phyloP scores from a whole-genome alignment of 2,888 invertebrate species.

The Thumatha senex region DNA sequence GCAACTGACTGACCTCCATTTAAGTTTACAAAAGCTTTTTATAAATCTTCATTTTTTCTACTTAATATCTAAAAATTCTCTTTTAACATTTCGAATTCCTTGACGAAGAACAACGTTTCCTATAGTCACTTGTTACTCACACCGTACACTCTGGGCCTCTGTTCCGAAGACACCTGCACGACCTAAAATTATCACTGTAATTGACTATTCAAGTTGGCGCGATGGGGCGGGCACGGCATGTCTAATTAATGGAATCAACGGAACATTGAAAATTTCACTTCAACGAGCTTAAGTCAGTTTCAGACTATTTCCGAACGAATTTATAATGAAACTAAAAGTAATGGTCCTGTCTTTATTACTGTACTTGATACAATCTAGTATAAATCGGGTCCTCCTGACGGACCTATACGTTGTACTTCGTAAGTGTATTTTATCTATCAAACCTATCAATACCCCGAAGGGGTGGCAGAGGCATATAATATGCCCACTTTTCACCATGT shows the following conservation, averaged over 20 bases:
- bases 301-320: constrained; percentile 50
- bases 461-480: too few relatives aligned
- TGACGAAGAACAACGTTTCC: not conserved
- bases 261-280: constrained; percentile 78
- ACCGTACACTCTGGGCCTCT: constrained; percentile 47
- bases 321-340: constrained; percentile 50
- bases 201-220: constrained; percentile 79
- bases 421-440: too few relatives aligned
- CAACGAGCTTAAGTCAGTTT: constrained; percentile 53
- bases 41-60: too few relatives aligned
- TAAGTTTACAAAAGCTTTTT: too few relatives aligned
- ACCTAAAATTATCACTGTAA: constrained; percentile 81
- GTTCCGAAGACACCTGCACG: constrained; percentile 73
- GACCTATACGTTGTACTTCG: too few relatives aligned
- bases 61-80: too few relatives aligned
- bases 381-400: too few relatives aligned
- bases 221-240: constrained; percentile 69
- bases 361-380: constrained; percentile 5
- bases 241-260: constrained; percentile 79
- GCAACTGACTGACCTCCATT: too few relatives aligned
- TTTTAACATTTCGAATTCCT: not conserved
- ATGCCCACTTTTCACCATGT: too few relatives aligned
- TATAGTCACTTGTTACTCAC: constrained; percentile 13
- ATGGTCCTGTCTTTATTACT: constrained; percentile 21
- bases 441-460: too few relatives aligned